Base-by-base conservation (phyloP, 2,888 invertebrate species). In the Copidosoma aretas region DNA sequence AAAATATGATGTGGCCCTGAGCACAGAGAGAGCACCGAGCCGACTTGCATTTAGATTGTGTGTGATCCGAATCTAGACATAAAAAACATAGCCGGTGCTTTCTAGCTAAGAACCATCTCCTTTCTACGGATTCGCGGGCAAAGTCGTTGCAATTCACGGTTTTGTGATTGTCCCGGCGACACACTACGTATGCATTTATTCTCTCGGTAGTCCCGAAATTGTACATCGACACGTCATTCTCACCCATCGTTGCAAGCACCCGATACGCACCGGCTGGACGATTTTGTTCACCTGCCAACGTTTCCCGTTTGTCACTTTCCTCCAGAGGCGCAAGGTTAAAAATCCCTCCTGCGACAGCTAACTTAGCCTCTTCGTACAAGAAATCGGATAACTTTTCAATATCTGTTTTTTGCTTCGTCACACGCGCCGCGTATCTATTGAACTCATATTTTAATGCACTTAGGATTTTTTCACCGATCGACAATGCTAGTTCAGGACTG, bases 361-460 rank as follows among this genome's bases (percentile, higher is more conserved):
- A 32, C 32, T 56, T 43, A 0, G 54, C 54, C 21, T 62, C 25
- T 3, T 1, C 0, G 15, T 49, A 56, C 12, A 64, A 21, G 49
- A 21, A 64, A 19, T 56, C 32, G 17, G 57, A 17, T 14, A 64
- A 22, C 15, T 32, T 64, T 39, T 64, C 63, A 14, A 64, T 10
- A 17, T 49, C 49, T 1, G 56, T 15, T 25, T 32, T 32, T 5
- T 32, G 3, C 3, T 5, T 8, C 32, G 32, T 5, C 8, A 8
- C 8, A 8, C 32, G 46, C 21, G 1, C 49, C 15, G 4, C 4
- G 1, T 3, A 1, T 19, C 1, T 17, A 12, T 15, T 25, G 3
- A 1, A 46, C 1, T 3, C 4, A 14, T 19, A 64, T 49, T 49
- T 56, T 15, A 64, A 49, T 1, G 39, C 49, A 0, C 1, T n/a